A percentile compares a stretch with the other conserved stretches of the same genome.
Evolutionary conservation across 2,797 vertebrate genomes (phyloP).

Genomic region (Echeneis naucrates): DNA sequence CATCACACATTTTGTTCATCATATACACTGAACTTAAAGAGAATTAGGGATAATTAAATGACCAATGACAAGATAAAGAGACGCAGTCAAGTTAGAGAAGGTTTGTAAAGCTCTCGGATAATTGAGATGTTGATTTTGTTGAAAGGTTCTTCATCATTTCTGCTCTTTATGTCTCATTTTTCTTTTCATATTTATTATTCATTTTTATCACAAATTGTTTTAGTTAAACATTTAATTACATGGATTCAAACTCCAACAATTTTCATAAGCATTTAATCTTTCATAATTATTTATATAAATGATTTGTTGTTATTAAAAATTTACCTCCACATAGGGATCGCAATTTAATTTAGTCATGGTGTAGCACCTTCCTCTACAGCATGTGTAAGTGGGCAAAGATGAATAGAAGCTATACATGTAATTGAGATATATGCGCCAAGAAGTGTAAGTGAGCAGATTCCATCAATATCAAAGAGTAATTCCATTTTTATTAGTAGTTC

Average conservation of each 20-base stretch:
- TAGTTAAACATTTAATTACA: background rate
- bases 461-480: slow-evolving; percentile 65
- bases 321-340: background rate
- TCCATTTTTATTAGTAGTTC: slow-evolving; percentile 72
- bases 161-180: background rate
- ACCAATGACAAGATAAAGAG: slow-evolving; percentile 57
- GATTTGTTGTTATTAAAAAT: slow-evolving; percentile 12
- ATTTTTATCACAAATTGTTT: too few species aligned
- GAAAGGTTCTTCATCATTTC: background rate
- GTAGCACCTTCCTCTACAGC: background rate
- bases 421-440: background rate
- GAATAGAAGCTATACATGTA: slow-evolving; percentile 1
- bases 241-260: background rate
- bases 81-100: slow-evolving; percentile 14
- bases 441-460: slow-evolving; percentile 37
- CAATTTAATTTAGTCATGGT: slow-evolving; percentile 23
- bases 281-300: slow-evolving; percentile 3
- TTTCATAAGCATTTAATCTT: background rate
- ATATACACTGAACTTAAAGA: slow-evolving; percentile 38
- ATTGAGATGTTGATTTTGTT: slow-evolving; percentile 19
- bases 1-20: slow-evolving; percentile 33
- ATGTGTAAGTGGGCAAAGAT: background rate
- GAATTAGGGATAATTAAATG: slow-evolving; percentile 54
- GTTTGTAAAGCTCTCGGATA: slow-evolving; percentile 2
- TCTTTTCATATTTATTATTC: background rate